Base-by-base conservation (phyloP, 2,888 invertebrate genomes). In the Abscondita cerata region DNA sequence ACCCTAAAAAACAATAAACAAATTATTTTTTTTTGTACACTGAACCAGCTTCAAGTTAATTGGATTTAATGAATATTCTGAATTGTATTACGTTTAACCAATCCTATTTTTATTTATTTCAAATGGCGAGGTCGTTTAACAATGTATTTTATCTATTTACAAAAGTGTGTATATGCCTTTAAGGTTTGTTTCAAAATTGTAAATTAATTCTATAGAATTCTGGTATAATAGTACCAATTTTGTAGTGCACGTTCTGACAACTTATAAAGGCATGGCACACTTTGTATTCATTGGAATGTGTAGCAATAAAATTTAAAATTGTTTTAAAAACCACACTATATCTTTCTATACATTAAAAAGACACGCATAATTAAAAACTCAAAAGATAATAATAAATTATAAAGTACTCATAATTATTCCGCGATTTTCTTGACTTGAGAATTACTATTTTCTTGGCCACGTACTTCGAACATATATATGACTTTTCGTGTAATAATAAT, bases 1-100 rank as follows among this genome's bases (percentile, higher is more conserved):
- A 72, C 73, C 80, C 79, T 78, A 75, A 72, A 52, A 44, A 40
- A 56, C n/a, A 44, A 44, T 18, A 5, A 8, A 44, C 11, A 25
- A 4, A 25, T 25, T 25, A 25, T 6, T 25, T 25, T 25, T 6
- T 25, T 25, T n/a, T n/a, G n/a, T n/a, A n/a, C n/a, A n/a, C n/a
- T n/a, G n/a, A 25, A 25, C 6, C 25, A 25, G 6, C 25, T 25
- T n/a, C 25, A 6, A 25, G 6, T 25, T 25, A 25, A 25, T 25
- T 25, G 2, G 25, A 4, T 25, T 25, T 2, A 25, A 25, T 6
- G 25, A 4, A 6, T 25, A 25, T 13, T 41, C 5, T 13, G 41
- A 3, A 41, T 18, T 41, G 18, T 12, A 13, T 13, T 41, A 13
- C 15, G 6, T 5, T 41, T 41, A 13, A 41, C 41, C 41, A 41